Base-by-base conservation (phyloP, 2,113 vertebrate genomes). In the Lagopus muta region DNA sequence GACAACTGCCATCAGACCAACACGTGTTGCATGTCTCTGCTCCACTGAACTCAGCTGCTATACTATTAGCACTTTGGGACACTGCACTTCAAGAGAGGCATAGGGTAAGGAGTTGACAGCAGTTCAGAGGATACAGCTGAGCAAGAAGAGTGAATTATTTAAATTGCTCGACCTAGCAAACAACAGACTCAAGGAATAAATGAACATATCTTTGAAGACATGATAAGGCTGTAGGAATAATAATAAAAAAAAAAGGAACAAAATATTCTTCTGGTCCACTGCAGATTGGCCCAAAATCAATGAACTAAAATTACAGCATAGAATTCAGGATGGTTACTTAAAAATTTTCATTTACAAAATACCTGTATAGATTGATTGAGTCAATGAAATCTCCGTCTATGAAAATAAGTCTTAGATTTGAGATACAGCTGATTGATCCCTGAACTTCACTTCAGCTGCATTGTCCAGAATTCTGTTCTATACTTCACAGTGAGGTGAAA, bases 1-100 rank as follows among this genome's bases (percentile, higher is more conserved):
- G 54, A 42, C 22, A 54, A 82, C 5, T 34, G 13, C 28, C 32
- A 32, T 2, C 22, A 54, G 27, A 43, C 24, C 1, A 1, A 54
- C 43, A 21, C 8, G 3, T 18, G 57, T 62, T 1, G 0, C 5
- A 9, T 24, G 19, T 15, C 62, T n/a, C 61, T 64, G 45, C 32
- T 77, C 43, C 57, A 11, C n/a, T 32, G 18, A 7, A 61, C 15
- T 22, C 64, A 66, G 45, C 10, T 10, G 9, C 57, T 65, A 22
- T 30, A 12, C 11, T 27, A 2, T 25, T n/a, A n/a, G n/a, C 40
- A 14, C 38, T 72, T 24, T 54, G 42, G 32, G 47, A 13, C 4
- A 3, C 14, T 3, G 2, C 17, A 13, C 36, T 66, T 91, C 48
- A 18, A 36, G 36, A 82, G 36, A 47, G 5, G 52, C 38, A 40